Conservation (phyloP, 2,888 invertebrate genomes). For the Hetaerina titia region DNA sequence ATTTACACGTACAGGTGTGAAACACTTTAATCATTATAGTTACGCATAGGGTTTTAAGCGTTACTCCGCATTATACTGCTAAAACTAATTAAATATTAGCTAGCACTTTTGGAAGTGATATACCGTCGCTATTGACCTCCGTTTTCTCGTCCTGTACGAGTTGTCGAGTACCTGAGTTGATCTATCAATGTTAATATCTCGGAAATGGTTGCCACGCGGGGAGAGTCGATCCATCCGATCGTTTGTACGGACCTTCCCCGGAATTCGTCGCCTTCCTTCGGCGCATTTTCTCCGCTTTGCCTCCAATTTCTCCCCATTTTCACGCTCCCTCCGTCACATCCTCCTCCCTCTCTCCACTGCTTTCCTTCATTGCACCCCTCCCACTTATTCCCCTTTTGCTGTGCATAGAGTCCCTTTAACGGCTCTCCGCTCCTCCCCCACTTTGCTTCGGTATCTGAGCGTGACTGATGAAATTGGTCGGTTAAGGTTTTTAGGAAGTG, state of each 20-base stretch:
- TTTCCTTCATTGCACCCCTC: background rate
- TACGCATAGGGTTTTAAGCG: too few species aligned
- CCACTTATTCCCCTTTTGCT: background rate
- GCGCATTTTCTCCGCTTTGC: background rate
- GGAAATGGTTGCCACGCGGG: background rate
- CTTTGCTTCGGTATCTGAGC: constrained; percentile 58
- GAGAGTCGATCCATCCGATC: background rate
- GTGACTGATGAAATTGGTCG: constrained; percentile 67
- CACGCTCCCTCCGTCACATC: background rate
- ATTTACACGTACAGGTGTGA: too few species aligned
- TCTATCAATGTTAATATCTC: background rate
- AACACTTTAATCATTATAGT: too few species aligned
- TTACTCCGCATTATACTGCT: too few species aligned
- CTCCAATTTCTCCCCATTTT: background rate
- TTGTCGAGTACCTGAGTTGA: background rate
- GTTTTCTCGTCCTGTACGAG: too few species aligned
- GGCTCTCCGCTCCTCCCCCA: background rate
- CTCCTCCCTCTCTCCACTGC: background rate
- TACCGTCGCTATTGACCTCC: background rate
- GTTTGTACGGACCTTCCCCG: background rate
- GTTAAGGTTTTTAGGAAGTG: constrained; percentile 53
- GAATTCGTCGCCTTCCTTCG: background rate
- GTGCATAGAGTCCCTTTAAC: background rate
- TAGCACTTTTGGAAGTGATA: background rate
- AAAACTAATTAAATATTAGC: too few species aligned